phyloP scores from a whole-genome alignment of 2,888 invertebrate genomes.

The Stomorhina lunata region DNA sequence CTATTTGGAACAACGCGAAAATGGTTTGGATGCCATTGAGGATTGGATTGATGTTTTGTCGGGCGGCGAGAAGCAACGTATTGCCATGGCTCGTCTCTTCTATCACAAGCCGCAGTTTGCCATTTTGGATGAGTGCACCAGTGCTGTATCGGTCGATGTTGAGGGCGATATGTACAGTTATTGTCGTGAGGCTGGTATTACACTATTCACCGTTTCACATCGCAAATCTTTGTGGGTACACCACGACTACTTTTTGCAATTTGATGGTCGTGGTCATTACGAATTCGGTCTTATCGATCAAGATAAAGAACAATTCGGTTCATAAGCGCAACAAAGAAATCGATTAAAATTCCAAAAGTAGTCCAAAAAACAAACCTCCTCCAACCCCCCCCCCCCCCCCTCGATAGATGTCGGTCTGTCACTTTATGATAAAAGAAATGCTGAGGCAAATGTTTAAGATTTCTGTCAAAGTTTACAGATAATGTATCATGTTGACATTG shows the following conservation, averaged over 20 bases:
- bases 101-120: conserved; percentile 99
- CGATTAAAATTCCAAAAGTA: not conserved
- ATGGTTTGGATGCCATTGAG: conserved; percentile 94
- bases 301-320: conserved; percentile 95
- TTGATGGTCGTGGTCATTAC: conserved; percentile 96
- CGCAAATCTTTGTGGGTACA: conserved; percentile 98
- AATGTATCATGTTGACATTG: not conserved
- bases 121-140: conserved; percentile 98
- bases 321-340: conserved; percentile 81
- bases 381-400: no score
- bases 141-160: conserved; percentile 98
- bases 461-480: no score
- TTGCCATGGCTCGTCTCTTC: conserved; percentile 98
- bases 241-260: conserved; percentile 96
- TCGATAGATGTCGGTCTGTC: conserved; percentile 29
- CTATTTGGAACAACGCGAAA: conserved; percentile 91
- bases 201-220: conserved; percentile 98
- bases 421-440: not conserved
- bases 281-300: conserved; percentile 92
- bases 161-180: conserved; percentile 98
- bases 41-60: conserved; percentile 99
- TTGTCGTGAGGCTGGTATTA: conserved; percentile 91
- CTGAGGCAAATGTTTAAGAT: not conserved
- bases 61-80: conserved; percentile 98
- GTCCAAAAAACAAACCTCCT: conserved; percentile 1